A percentile compares a stretch with the other conserved stretches of the same genome.
phyloP scores from a whole-genome alignment of 2,888 invertebrate species.

The Sacculina carcini region DNA sequence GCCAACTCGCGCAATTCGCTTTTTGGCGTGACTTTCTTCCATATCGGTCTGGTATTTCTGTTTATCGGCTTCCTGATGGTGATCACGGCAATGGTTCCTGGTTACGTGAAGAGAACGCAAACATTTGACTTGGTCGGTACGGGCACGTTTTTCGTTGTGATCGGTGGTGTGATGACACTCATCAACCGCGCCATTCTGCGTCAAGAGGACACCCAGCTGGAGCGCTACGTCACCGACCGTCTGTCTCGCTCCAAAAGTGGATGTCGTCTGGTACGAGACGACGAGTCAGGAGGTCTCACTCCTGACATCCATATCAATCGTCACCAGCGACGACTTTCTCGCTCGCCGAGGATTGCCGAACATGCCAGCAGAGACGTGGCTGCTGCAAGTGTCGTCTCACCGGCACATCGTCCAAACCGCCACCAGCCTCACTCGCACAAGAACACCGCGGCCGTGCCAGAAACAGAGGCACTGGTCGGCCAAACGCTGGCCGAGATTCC shows the following conservation, averaged over 20 bases:
- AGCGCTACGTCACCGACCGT: conserved; percentile 12
- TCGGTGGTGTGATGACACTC: conserved; percentile 12
- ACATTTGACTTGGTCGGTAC: conserved; percentile 12
- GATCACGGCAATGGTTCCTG: conserved; percentile 12
- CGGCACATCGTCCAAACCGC: neutral
- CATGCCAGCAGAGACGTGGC: conserved; percentile 3
- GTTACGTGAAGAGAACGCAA: conserved; percentile 8
- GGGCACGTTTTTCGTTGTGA: conserved; percentile 12
- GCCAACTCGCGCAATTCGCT: conserved; percentile 8
- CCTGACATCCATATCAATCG: conserved; percentile 9
- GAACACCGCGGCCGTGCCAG: neutral
- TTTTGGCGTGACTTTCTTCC: conserved; percentile 13
- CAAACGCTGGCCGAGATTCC: neutral
- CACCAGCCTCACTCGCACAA: neutral
- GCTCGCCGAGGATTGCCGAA: neutral
- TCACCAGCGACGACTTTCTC: neutral
- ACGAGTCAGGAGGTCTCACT: conserved; percentile 10
- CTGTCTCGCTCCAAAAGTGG: conserved; percentile 12
- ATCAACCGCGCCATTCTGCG: conserved; percentile 12
- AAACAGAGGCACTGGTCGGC: neutral
- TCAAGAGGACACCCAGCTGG: conserved; percentile 13
- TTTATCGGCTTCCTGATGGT: conserved; percentile 13
- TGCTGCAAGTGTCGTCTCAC: neutral
- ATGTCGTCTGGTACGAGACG: conserved; percentile 10
- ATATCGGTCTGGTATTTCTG: conserved; percentile 13